These are phyloP conservation scores for Cheiracanthium punctorium DNA, from an alignment of 2,888 invertebrate genomes.

Conservation along the genomic window DNA sequence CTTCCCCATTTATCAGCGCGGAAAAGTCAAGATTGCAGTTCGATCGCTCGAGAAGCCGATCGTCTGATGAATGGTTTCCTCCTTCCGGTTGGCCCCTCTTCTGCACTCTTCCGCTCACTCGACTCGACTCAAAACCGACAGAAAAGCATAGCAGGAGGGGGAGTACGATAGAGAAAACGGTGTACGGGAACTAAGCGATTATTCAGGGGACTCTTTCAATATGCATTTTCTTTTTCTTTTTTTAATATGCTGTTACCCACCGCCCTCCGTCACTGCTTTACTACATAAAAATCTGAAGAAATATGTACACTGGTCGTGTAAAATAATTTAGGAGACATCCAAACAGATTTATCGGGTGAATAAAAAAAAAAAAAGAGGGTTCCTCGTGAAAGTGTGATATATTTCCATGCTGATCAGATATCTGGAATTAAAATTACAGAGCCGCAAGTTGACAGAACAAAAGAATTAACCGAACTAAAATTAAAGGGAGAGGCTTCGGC, in stretches of 20 bases:
- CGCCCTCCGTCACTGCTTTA: neutral
- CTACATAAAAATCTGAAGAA: neutral
- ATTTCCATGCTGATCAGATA: neutral
- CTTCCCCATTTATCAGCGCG: neutral
- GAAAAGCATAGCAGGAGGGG: too few species aligned
- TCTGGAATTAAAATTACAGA: neutral
- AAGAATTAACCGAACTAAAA: too few species aligned
- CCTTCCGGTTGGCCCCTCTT: neutral
- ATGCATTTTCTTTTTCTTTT: neutral
- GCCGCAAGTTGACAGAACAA: too few species aligned
- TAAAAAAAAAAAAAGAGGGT: too few species aligned
- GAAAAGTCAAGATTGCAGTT: conserved; percentile 15
- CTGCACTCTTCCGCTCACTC: neutral
- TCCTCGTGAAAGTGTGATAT: neutral
- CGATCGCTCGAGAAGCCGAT: neutral
- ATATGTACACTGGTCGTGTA: neutral
- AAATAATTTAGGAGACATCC: neutral
- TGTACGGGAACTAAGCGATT: neutral
- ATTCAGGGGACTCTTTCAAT: neutral
- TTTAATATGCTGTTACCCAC: neutral
- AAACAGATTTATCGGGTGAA: neutral
- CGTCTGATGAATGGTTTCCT: conserved; percentile 9
- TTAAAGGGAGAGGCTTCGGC: too few species aligned
- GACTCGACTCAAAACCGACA: conserved; percentile 2
- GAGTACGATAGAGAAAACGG: neutral